These are phyloP conservation scores for Lasioglossum marginatum DNA, from an alignment of 2,888 invertebrate genomes.

Conservation along the genomic window DNA sequence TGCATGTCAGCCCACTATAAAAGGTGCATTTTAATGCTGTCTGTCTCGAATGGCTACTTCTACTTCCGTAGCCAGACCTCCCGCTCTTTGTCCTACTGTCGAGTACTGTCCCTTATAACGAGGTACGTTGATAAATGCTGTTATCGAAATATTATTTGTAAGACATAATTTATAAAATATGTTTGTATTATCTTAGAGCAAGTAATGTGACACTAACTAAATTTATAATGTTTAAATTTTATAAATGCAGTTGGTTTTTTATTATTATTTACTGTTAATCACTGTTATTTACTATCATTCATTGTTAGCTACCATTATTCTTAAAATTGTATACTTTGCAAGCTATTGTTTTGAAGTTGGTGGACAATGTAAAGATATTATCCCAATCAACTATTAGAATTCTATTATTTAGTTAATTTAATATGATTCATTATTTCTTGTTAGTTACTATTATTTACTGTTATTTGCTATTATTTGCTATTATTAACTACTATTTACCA, in stretches of 20 bases:
- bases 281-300: not conserved
- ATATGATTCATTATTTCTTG: not conserved
- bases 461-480: not conserved
- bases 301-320: not conserved
- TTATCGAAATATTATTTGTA: not conserved
- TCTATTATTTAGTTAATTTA: not conserved
- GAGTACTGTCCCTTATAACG: not conserved
- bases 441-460: not conserved
- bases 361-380: not conserved
- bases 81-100: not conserved
- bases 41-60: conserved; percentile 10
- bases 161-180: not conserved
- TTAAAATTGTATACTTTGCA: not conserved
- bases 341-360: not conserved
- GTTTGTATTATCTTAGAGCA: not conserved
- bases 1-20: not conserved
- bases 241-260: not conserved
- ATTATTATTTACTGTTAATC: not conserved
- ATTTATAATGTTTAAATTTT: too few relatives aligned
- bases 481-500: not conserved
- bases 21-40: conserved; percentile 5
- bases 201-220: too few relatives aligned
- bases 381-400: too few relatives aligned
- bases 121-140: not conserved
- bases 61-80: conserved; percentile 4